Percentiles rank a stretch among this genome's conserved stretches.
Conservation (phyloP, 2,888 invertebrate genomes). For the Meta bourneti region DNA sequence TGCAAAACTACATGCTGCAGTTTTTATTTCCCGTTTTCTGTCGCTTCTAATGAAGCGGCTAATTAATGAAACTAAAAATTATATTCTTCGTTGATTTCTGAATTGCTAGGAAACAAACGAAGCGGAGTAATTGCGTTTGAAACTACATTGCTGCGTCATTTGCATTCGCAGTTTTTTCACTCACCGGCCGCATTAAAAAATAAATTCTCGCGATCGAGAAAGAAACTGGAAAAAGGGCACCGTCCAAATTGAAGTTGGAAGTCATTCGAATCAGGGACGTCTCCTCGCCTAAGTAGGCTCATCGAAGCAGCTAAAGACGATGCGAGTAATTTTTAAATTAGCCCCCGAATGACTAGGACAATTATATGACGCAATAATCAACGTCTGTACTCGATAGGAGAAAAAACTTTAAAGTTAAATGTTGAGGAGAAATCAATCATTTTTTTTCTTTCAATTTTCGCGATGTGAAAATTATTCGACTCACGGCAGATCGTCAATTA, state of each 20-base stretch:
- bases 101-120: background rate
- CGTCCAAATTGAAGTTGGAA: constrained; percentile 12
- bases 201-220: background rate
- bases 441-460: constrained; percentile 52
- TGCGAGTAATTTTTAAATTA: constrained; percentile 39
- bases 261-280: background rate
- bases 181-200: background rate
- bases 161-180: background rate
- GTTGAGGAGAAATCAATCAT: constrained; percentile 53
- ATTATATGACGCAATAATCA: constrained; percentile 47
- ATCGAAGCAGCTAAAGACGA: background rate
- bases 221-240: background rate
- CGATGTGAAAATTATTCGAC: constrained; percentile 58
- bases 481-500: constrained; percentile 51
- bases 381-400: constrained; percentile 2
- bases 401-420: constrained; percentile 47
- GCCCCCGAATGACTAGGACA: constrained; percentile 36
- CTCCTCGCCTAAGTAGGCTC: background rate
- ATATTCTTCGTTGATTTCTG: constrained; percentile 13
- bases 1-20: background rate
- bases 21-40: background rate
- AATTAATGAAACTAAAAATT: constrained; percentile 16
- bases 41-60: constrained; percentile 13
- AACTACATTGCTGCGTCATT: background rate
- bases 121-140: constrained; percentile 5